These are phyloP conservation scores for Helicoverpa armigera DNA, from an alignment of 1,140 invertebrate genomes.

Conservation along the genomic window DNA sequence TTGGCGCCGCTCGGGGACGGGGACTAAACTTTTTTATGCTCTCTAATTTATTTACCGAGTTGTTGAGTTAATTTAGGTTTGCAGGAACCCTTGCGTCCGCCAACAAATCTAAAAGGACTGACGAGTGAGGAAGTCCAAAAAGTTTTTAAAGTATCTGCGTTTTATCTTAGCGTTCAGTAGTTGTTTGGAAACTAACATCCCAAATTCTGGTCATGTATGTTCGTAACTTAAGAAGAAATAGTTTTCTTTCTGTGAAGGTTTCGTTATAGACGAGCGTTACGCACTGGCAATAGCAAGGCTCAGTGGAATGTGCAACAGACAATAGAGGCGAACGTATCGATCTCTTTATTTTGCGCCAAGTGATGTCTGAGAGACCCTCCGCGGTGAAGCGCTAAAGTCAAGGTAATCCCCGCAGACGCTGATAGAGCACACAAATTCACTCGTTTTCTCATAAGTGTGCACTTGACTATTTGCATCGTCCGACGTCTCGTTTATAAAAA, in stretches of 20 bases:
- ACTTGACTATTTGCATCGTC: neutral
- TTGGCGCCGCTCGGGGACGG: neutral
- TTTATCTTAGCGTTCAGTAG: slow-evolving; percentile 10
- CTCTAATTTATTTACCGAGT: slow-evolving; percentile 46
- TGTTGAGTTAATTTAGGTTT: slow-evolving; percentile 43
- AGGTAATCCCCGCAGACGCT: slow-evolving; percentile 35
- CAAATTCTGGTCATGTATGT: slow-evolving; percentile 15
- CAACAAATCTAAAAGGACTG: slow-evolving; percentile 35
- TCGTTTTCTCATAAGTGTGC: slow-evolving; percentile 17
- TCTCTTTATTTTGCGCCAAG: slow-evolving; percentile 16
- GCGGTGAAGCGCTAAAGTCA: slow-evolving; percentile 31
- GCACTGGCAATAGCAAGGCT: neutral
- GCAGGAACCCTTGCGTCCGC: neutral
- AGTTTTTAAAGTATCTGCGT: slow-evolving; percentile 12
- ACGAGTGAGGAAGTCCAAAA: slow-evolving; percentile 9
- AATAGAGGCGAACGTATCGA: slow-evolving; percentile 7
- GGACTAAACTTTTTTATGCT: slow-evolving; percentile 36
- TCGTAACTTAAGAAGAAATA: neutral
- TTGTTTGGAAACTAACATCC: slow-evolving; percentile 6
- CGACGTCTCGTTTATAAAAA: neutral
- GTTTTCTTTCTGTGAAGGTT: neutral
- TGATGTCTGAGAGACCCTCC: slow-evolving; percentile 16
- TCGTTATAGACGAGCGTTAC: slow-evolving; percentile 1
- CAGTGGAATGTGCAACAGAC: neutral
- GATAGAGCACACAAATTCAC: slow-evolving; percentile 52